Base-by-base conservation (phyloP, 1,140 invertebrate genomes). In the Tetranychus urticae region DNA sequence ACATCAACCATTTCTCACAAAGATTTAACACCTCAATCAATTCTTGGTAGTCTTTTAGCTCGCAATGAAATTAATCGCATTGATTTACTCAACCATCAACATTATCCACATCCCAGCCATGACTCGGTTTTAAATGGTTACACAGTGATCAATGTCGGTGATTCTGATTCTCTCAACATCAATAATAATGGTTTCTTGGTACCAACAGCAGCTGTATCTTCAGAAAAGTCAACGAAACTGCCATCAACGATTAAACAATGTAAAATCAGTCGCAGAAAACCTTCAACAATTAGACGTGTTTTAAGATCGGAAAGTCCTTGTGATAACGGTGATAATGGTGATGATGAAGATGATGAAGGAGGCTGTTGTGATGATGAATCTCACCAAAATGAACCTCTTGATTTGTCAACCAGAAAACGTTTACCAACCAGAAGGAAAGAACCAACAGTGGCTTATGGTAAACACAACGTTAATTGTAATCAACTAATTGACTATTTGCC, bases 381-480 rank as follows among this genome's bases (percentile, higher is more conserved):
- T 42, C 3, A 37, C 31, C 37, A 63, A 46, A 34, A 46, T 3
- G 63, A 65, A 58, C 63, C 64, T 42, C 47, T 65, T 14, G 63
- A 65, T 42, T 52, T 65, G 31, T 65, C 62, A 23, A 34, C 58
- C 14, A 63, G 42, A 13, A 62, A 62, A 58, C 37, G 42, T 35
- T 14, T 46, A 12, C 37, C 2, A 48, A 8, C 12, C 8, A 39
- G n/a, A 8, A n/a, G 13, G 33, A 14, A 56, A 31, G 12, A 6
- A 6, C 14, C 10, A 35, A 7, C 34, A 56, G 14, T 33, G 33
- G 10, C 3, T n/a, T 12, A 12, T 13, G 23, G 33, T 12, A 35
- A 23, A 23, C 54, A 23, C 14, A 3, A 14, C 36, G 55, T 10
- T 8, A 1, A 14, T 2, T n/a, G 33, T 6, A 59, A 3, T 4